Conservation (phyloP, 2,888 invertebrate species). For the Sipunculus nudus region DNA sequence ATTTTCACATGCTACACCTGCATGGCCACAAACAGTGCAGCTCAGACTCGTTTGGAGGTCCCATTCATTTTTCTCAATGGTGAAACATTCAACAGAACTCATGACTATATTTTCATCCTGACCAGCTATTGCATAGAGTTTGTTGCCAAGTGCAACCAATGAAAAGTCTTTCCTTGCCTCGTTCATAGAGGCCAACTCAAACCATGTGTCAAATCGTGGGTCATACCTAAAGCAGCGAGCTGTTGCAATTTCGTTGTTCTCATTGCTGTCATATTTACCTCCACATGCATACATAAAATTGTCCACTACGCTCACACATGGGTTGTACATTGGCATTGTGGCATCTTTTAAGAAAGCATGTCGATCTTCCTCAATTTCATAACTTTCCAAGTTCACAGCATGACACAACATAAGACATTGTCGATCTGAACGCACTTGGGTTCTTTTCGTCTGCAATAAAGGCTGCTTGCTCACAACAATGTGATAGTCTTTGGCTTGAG, state of each 20-base stretch:
- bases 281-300: conserved; percentile 66
- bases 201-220: conserved; percentile 62
- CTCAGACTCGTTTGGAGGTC: conserved; percentile 53
- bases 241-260: conserved; percentile 64
- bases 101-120: conserved; percentile 66
- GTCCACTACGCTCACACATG: conserved; percentile 61
- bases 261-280: conserved; percentile 63
- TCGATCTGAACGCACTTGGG: conserved; percentile 59
- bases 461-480: conserved; percentile 64
- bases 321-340: conserved; percentile 61
- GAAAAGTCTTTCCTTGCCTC: conserved; percentile 65
- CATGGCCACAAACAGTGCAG: conserved; percentile 60
- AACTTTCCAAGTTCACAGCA: conserved; percentile 62
- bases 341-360: conserved; percentile 59
- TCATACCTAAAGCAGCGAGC: conserved; percentile 65
- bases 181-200: conserved; percentile 62
- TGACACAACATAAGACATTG: conserved; percentile 62
- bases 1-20: conserved; percentile 53
- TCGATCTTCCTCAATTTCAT: conserved; percentile 53
- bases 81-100: conserved; percentile 61
- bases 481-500: conserved; percentile 65
- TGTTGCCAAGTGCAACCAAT: conserved; percentile 47
- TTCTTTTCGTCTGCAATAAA: conserved; percentile 55
- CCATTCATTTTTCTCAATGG: conserved; percentile 62
- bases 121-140: conserved; percentile 59